Base-by-base conservation (phyloP, 1,140 invertebrate species). In the Phymorhynchus buccinoides region DNA sequence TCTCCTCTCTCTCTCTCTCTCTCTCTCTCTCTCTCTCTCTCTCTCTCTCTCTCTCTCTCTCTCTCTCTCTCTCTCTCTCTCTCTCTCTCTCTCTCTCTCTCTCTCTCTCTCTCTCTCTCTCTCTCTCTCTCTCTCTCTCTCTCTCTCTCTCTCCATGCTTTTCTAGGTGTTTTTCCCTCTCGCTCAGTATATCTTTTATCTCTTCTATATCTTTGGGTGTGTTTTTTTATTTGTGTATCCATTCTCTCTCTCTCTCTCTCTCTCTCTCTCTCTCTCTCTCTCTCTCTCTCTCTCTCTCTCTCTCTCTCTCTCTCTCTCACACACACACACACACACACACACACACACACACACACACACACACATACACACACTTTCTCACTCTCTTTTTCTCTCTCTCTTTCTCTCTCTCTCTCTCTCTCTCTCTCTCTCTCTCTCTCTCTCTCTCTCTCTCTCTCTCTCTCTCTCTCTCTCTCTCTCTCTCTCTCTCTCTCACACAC, bases 391-490 rank as follows among this genome's bases (percentile, higher is more conserved):
- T 27, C 42, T 71, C 68, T 42, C 30, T 30, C 12, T 42, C 42
- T 3, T 7, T 3, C 22, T 42, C 41, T 42, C 35, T 56, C n/a
- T 37, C 32, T 32, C n/a, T 1, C 32, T 37, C n/a, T 22, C 14
- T 39, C 73, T 39, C 39, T 42, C 73, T 37, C 27, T 37, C 16
- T 37, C 32, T 37, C 32, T 37, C 32, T 4, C 35, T 1, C 6
- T n/a, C 41, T 48, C 1, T 48, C 41, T 48, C 41, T 48, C 22
- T 42, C 75, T 78, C 75, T 78, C 35, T 78, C 75, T 78, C 78
- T 42, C 42, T 44, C n/a, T n/a, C n/a, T n/a, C n/a, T n/a, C n/a
- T n/a, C n/a, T n/a, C n/a, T n/a, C n/a, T n/a, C n/a, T n/a, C n/a
- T n/a, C n/a, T n/a, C n/a, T n/a, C n/a, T n/a, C n/a, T n/a, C n/a